A percentile compares a stretch with the other conserved stretches of the same genome.
Conservation (phyloP, 2,113 vertebrate species). For the Aramus guarauna region DNA sequence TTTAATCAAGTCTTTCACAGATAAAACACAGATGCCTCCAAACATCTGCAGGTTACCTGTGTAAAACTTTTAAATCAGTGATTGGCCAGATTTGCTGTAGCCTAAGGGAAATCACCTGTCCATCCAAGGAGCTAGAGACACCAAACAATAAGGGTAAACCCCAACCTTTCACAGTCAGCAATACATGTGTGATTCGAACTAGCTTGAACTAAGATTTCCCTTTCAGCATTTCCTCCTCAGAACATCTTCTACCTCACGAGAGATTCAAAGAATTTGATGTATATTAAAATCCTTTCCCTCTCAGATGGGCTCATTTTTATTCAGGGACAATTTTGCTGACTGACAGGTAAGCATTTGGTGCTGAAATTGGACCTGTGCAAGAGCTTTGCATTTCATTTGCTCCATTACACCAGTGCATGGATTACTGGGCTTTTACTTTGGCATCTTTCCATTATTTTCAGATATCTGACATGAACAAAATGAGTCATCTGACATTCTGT, state of each 20-base stretch:
- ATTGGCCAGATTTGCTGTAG: neutral
- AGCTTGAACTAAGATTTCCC: constrained; percentile 64
- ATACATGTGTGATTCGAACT: constrained; percentile 42
- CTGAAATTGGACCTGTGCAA: constrained; percentile 78
- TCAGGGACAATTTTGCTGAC: constrained; percentile 84
- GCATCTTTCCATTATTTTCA: constrained; percentile 85
- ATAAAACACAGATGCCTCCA: constrained; percentile 9
- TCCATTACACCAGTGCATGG: constrained; percentile 85
- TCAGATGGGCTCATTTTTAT: constrained; percentile 81
- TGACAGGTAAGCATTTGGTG: constrained; percentile 83
- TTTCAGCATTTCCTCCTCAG: constrained; percentile 66
- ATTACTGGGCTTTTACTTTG: constrained; percentile 81
- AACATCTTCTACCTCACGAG: constrained; percentile 58
- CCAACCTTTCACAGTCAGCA: constrained; percentile 64
- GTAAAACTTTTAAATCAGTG: constrained; percentile 50
- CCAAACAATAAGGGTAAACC: constrained; percentile 51
- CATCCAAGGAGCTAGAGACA: constrained; percentile 20
- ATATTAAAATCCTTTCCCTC: constrained; percentile 83
- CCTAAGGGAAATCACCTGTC: constrained; percentile 48
- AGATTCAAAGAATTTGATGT: constrained; percentile 80
- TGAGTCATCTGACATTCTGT: constrained; percentile 81
- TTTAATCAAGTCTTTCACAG: constrained; percentile 64
- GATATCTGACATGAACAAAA: constrained; percentile 81
- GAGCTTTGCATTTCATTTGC: constrained; percentile 86
- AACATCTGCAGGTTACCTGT: constrained; percentile 48